Evolutionary conservation across 2,797 vertebrate species (phyloP).

Genomic region (Labroides dimidiatus): DNA sequence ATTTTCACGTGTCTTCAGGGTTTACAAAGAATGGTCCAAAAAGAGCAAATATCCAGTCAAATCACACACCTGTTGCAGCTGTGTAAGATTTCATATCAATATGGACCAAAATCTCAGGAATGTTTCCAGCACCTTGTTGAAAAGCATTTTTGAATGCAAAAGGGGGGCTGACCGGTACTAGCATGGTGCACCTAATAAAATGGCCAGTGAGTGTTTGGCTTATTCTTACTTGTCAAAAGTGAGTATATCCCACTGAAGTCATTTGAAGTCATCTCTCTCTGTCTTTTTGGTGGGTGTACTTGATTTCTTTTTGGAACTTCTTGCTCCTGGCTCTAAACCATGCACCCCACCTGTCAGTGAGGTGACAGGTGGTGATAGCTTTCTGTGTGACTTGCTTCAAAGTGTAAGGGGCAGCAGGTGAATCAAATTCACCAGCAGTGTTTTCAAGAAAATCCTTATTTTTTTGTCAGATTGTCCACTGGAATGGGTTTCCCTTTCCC

Average conservation of each 20-base stretch:
- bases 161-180: too few relatives aligned
- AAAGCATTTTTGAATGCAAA: too few relatives aligned
- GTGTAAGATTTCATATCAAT: too few relatives aligned
- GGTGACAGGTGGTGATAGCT: conserved; percentile 47
- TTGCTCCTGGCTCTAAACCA: conserved; percentile 30
- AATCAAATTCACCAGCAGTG: conserved; percentile 59
- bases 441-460: conserved; percentile 46
- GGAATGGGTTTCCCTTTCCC: conserved; percentile 27
- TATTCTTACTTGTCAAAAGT: background rate
- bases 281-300: conserved; percentile 26
- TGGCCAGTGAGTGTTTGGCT: too few relatives aligned
- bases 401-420: conserved; percentile 57
- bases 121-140: too few relatives aligned
- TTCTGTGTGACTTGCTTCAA: conserved; percentile 36
- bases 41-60: too few relatives aligned
- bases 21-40: too few relatives aligned
- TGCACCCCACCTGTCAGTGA: conserved; percentile 45
- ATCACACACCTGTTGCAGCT: too few relatives aligned
- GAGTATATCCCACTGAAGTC: background rate
- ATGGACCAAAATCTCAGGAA: too few relatives aligned
- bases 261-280: conserved; percentile 15
- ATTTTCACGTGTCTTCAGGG: too few relatives aligned
- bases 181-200: too few relatives aligned
- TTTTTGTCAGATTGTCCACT: conserved; percentile 49
- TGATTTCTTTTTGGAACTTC: conserved; percentile 14